Evolutionary conservation across 1,140 invertebrate genomes (phyloP).

Genomic region (Anthonomus grandis): DNA sequence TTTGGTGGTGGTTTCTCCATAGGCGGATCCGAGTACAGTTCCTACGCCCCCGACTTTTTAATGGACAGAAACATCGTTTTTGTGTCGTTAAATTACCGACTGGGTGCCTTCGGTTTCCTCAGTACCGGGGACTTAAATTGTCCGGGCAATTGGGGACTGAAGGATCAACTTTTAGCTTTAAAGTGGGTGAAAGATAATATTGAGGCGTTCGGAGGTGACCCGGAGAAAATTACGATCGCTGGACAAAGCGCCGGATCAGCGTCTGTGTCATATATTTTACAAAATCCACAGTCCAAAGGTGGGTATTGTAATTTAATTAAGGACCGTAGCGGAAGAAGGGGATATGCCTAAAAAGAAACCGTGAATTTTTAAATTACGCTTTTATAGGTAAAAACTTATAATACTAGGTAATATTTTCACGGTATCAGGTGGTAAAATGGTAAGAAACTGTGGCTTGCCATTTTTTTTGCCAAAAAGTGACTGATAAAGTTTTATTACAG

Average conservation of each 20-base stretch:
- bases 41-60: constrained; percentile 47
- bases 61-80: constrained; percentile 52
- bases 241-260: constrained; percentile 30
- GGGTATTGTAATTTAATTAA: not conserved
- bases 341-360: too few relatives aligned
- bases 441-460: too few relatives aligned
- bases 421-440: too few relatives aligned
- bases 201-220: constrained; percentile 34
- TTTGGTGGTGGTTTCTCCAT: constrained; percentile 41
- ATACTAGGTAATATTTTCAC: too few relatives aligned
- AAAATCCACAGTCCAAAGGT: constrained; percentile 9
- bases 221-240: constrained; percentile 31
- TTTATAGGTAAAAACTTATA: too few relatives aligned
- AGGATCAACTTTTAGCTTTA: constrained; percentile 51
- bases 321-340: not conserved
- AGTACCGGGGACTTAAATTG: constrained; percentile 26
- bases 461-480: too few relatives aligned
- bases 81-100: constrained; percentile 57
- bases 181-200: constrained; percentile 50
- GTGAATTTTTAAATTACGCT: too few relatives aligned
- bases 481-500: too few relatives aligned
- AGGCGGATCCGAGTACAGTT: constrained; percentile 37
- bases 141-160: constrained; percentile 52
- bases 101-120: constrained; percentile 44
- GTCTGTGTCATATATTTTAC: constrained; percentile 25